phyloP scores from a whole-genome alignment of 2,888 invertebrate genomes.

The Allacma fusca region DNA sequence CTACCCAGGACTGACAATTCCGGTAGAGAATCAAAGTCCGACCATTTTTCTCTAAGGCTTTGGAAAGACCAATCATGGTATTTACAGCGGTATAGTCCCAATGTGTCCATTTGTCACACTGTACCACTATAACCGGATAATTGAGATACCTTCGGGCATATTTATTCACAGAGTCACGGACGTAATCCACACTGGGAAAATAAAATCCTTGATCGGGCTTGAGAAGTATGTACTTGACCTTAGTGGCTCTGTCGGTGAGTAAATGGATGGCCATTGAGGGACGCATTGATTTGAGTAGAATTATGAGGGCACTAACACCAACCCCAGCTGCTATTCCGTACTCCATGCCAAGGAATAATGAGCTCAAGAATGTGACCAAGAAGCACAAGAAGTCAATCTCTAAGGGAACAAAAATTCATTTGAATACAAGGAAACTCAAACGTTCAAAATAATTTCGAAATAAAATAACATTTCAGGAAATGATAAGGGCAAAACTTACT shows the following conservation, averaged over 20 bases:
- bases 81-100: constrained; percentile 25
- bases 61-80: constrained; percentile 49
- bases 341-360: constrained; percentile 82
- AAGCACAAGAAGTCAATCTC: constrained; percentile 87
- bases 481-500: too few relatives aligned
- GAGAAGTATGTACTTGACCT: constrained; percentile 43
- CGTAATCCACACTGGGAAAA: constrained; percentile 55
- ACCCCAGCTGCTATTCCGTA: constrained; percentile 86
- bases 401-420: constrained; percentile 67
- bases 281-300: constrained; percentile 86
- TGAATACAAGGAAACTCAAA: too few relatives aligned
- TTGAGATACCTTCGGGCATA: constrained; percentile 47
- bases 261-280: constrained; percentile 82
- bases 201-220: constrained; percentile 52
- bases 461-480: too few relatives aligned
- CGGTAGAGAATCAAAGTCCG: constrained; percentile 40
- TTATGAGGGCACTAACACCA: constrained; percentile 80
- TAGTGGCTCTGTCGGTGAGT: constrained; percentile 67
- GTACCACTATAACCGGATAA: constrained; percentile 45
- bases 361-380: constrained; percentile 82
- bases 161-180: constrained; percentile 50
- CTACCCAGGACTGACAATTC: constrained; percentile 8
- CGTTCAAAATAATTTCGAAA: too few relatives aligned
- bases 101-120: constrained; percentile 34
- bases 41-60: constrained; percentile 40